Evolutionary conservation across 2,888 invertebrate species (phyloP).

Genomic region (Stenichneumon culpator): DNA sequence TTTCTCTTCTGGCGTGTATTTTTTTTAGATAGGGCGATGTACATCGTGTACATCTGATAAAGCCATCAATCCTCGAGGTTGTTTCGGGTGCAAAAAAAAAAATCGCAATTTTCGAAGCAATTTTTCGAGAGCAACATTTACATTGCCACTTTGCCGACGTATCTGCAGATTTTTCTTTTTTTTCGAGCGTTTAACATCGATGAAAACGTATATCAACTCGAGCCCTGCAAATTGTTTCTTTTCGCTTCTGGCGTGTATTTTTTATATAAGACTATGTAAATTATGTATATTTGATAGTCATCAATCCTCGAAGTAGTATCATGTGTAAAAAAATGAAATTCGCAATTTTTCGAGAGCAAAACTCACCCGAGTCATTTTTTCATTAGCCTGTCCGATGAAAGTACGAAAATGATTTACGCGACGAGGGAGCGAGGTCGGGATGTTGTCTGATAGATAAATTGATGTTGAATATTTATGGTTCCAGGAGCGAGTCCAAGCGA

Average conservation of each 20-base stretch:
- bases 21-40: too few relatives aligned
- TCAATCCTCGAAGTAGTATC: too few relatives aligned
- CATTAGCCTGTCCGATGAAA: not conserved
- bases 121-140: too few relatives aligned
- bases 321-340: too few relatives aligned
- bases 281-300: too few relatives aligned
- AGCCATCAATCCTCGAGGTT: not conserved
- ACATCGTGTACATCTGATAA: not conserved
- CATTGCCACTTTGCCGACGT: not conserved
- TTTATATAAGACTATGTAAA: too few relatives aligned
- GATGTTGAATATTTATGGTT: constrained; percentile 79
- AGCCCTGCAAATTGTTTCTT: too few relatives aligned
- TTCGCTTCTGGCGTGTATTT: too few relatives aligned
- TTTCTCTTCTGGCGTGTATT: not conserved
- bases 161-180: not conserved
- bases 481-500: constrained; percentile 98
- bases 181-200: too few relatives aligned
- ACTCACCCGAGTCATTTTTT: not conserved
- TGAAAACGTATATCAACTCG: too few relatives aligned
- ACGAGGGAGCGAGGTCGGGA: not conserved
- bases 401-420: constrained; percentile 1
- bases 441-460: constrained; percentile 29
- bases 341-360: too few relatives aligned
- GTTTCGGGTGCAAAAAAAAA: not conserved
- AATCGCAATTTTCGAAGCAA: not conserved